Percentiles rank a stretch among this genome's conserved stretches.
These are phyloP conservation scores for Thaleichthys pacificus DNA, from an alignment of 2,797 vertebrate species.

Conservation along the genomic window DNA sequence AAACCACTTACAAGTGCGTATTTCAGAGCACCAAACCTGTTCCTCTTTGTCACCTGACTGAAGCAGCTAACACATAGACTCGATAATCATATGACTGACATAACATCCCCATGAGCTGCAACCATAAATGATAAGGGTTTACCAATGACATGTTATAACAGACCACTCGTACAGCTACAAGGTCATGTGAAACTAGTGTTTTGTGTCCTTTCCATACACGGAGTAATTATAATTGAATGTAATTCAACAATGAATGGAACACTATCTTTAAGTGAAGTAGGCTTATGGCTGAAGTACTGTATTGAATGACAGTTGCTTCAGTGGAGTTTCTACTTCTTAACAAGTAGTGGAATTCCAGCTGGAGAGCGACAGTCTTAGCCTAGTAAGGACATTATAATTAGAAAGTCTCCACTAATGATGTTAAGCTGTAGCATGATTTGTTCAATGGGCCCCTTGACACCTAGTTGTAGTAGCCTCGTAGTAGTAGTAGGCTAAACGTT, in stretches of 20 bases:
- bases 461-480: not conserved
- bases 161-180: not conserved
- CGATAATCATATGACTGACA: not conserved
- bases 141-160: not conserved
- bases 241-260: no score
- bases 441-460: slow-evolving; percentile 6
- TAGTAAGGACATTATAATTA: not conserved
- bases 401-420: slow-evolving; percentile 9
- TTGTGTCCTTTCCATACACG: no score
- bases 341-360: no score
- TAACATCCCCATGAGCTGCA: not conserved
- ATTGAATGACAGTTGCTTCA: no score
- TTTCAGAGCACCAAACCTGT: slow-evolving; percentile 40
- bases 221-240: no score
- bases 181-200: not conserved
- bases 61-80: slow-evolving; percentile 1
- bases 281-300: no score
- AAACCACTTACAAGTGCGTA: slow-evolving; percentile 3
- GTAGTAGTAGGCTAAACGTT: not conserved
- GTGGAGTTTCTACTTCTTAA: no score
- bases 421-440: slow-evolving; percentile 22
- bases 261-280: no score
- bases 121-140: no score
- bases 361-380: no score
- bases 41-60: slow-evolving; percentile 49